Evolutionary conservation across 1,140 invertebrate genomes (phyloP).

Genomic region (Dinoponera quadriceps): DNA sequence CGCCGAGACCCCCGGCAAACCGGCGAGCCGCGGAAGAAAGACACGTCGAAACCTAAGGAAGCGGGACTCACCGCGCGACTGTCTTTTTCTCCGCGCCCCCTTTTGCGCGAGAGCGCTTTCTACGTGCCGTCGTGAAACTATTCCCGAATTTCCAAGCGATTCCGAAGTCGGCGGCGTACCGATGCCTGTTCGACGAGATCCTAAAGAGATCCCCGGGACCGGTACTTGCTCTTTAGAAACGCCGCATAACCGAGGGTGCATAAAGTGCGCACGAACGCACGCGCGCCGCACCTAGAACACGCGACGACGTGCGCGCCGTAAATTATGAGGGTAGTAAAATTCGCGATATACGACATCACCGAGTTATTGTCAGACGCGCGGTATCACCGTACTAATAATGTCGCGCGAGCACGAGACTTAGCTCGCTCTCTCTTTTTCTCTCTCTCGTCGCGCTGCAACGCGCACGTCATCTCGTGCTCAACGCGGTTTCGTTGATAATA

Average conservation of each 20-base stretch:
- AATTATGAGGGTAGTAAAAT: constrained; percentile 50
- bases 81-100: constrained; percentile 32
- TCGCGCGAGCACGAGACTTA: not conserved
- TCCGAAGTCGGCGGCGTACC: constrained; percentile 70
- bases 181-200: constrained; percentile 61
- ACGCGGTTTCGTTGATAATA: too few species aligned
- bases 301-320: constrained; percentile 19
- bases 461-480: too few species aligned
- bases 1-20: constrained; percentile 60
- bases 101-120: constrained; percentile 34
- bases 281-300: constrained; percentile 20
- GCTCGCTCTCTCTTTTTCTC: not conserved
- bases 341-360: constrained; percentile 37
- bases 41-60: constrained; percentile 52
- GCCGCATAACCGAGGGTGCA: constrained; percentile 7
- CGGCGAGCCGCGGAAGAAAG: constrained; percentile 31
- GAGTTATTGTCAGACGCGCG: constrained; percentile 27
- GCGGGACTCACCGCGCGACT: not conserved
- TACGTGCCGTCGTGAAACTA: constrained; percentile 72
- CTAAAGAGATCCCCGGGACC: constrained; percentile 57
- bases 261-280: constrained; percentile 49
- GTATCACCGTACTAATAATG: constrained; percentile 37
- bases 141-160: constrained; percentile 79
- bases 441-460: not conserved
- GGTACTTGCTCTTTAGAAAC: constrained; percentile 48